A percentile compares a stretch with the other conserved stretches of the same genome.
phyloP scores from a whole-genome alignment of 2,113 vertebrate genomes.

The Antechinus stuartii region DNA sequence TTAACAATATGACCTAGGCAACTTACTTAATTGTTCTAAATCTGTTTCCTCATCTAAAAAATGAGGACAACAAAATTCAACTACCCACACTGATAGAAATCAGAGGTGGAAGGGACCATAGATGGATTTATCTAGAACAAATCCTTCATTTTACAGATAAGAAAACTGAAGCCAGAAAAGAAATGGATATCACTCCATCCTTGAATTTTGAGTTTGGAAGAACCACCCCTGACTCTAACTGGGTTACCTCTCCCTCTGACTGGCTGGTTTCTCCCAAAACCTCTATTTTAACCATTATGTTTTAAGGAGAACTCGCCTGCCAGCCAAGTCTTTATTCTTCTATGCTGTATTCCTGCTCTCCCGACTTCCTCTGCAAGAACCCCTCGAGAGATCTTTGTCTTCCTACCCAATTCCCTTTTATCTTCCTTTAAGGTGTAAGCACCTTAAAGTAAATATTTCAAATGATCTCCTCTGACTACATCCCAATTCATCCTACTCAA shows the following conservation, averaged over 20 bases:
- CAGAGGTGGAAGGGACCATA: background rate
- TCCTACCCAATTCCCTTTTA: background rate
- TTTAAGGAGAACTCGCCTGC: background rate
- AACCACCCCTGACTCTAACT: no score
- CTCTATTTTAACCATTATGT: no score
- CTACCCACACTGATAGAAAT: background rate
- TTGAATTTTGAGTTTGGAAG: background rate
- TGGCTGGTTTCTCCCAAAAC: background rate
- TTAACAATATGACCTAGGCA: background rate
- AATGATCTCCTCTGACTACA: background rate
- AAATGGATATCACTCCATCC: background rate
- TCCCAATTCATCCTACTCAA: background rate
- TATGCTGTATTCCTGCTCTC: background rate
- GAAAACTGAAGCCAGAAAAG: background rate
- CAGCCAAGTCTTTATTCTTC: background rate
- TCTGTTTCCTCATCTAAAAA: background rate
- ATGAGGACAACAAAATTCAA: background rate
- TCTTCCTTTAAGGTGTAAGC: background rate
- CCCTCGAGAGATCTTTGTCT: background rate
- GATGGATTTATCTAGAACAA: background rate
- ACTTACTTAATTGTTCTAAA: background rate
- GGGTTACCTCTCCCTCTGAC: background rate
- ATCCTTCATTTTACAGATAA: background rate
- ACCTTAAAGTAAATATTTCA: background rate
- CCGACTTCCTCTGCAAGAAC: background rate